Percentiles rank a stretch among this genome's conserved stretches.
These are phyloP conservation scores for Phodopus roborovskii DNA, from an alignment of 2,113 vertebrate genomes.

Conservation along the genomic window DNA sequence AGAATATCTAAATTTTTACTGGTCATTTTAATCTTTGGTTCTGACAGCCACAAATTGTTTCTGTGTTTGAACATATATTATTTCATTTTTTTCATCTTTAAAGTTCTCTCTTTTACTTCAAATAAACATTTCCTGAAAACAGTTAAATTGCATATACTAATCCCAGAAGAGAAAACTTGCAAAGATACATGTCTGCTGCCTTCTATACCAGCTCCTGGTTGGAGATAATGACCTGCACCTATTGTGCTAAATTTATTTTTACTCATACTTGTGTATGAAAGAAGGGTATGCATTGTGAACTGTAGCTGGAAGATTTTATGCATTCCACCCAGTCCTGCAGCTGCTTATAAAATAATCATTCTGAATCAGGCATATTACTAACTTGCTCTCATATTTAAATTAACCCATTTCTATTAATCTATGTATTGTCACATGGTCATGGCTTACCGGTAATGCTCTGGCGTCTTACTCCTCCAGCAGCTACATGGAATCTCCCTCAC, in stretches of 20 bases:
- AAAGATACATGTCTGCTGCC: neutral
- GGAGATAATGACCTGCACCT: neutral
- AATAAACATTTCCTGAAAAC: neutral
- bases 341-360: no score
- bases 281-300: neutral
- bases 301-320: no score
- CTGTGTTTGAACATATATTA: neutral
- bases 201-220: neutral
- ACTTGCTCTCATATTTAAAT: no score
- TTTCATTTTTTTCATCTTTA: neutral
- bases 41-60: neutral
- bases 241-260: conserved; percentile 50
- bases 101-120: conserved; percentile 41
- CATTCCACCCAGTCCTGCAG: no score
- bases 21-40: neutral
- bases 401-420: no score
- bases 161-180: conserved; percentile 34
- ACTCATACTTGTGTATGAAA: conserved; percentile 42
- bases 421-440: no score
- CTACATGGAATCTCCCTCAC: no score
- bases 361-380: no score
- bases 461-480: no score
- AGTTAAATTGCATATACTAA: conserved; percentile 21
- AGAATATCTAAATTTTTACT: neutral
- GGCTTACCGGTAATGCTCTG: no score